phyloP scores from a whole-genome alignment of 2,888 invertebrate species.

The Nudaria mundana region DNA sequence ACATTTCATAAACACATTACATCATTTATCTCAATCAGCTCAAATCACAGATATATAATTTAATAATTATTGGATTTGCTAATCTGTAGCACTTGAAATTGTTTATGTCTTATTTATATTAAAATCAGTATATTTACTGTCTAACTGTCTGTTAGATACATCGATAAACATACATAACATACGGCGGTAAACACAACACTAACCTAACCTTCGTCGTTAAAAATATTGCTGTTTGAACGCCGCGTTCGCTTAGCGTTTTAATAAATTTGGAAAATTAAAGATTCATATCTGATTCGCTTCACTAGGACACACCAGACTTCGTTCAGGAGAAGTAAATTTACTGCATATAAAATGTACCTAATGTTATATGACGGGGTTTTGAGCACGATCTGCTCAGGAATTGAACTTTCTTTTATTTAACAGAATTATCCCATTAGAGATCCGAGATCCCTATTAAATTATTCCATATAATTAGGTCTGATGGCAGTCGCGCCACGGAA shows the following conservation, averaged over 20 bases:
- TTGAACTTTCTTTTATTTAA: background rate
- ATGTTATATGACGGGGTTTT: background rate
- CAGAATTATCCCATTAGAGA: background rate
- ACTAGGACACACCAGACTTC: constrained; percentile 57
- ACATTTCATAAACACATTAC: no score
- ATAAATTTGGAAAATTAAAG: constrained; percentile 81
- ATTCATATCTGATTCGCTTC: constrained; percentile 74
- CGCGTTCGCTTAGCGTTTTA: constrained; percentile 78
- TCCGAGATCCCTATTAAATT: no score
- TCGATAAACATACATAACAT: constrained; percentile 39
- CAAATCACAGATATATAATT: no score
- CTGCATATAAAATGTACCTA: background rate
- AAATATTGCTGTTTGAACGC: constrained; percentile 80
- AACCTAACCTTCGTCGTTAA: constrained; percentile 71
- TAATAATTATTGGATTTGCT: no score
- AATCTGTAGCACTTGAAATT: no score
- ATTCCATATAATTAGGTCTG: no score
- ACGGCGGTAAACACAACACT: constrained; percentile 50
- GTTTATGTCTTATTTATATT: no score
- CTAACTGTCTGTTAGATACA: no score
- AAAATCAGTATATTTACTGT: no score
- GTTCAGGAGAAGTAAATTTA: constrained; percentile 8
- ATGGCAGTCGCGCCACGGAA: no score
- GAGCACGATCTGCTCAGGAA: background rate
- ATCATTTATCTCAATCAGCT: no score